Evolutionary conservation across 2,888 invertebrate species (phyloP), one percentile per base, ranked within the genome.

Genomic region (Drosophila helvetica): DNA sequence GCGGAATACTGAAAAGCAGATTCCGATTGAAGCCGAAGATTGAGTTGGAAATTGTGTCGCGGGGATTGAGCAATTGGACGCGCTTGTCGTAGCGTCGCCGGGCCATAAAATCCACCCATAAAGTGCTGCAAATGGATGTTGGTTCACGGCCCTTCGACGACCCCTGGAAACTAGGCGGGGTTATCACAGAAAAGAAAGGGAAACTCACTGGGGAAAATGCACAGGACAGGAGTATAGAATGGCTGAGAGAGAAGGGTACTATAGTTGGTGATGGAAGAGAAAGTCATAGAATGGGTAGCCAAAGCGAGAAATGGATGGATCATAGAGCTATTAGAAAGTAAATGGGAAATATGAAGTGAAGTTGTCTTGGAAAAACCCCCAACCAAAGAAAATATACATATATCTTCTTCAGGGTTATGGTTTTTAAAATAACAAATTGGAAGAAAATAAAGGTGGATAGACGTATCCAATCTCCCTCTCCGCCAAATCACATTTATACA

Each of bases 31-130:
- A 65, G 25, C 43, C 12, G 17, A 12, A 47, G 52, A 57, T 65
- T 58, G 57, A 61, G 19, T 62, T 50, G 30, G 15, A 33, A 33
- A 33, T 15, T 6, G 15, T 38, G 38, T 38, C 15, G 6, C 38
- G 15, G 63, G 69, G 73, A 80, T 78, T 78, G 78, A 74, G 74
- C 83, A 82, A 81, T 81, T 82, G 76, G 78, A 71, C 72, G 64
- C 66, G 79, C 77, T 73, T 78, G 80, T 78, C 82, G 80, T 78
- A 80, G 67, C 47, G 80, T 78, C 82, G 67, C 47, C 54, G 61
- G 51, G 33, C 19, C 58, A 61, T 64, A 59, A 83, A 88, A 75
- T 76, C 78, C 56, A 69, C 74, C 79, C 45, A 88, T 86, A 17
- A 79, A 65, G 54, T 58, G 60, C 59, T 45, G 48, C 56, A 64